phyloP scores from a whole-genome alignment of 2,888 invertebrate genomes.

The Leptopilina myrica region DNA sequence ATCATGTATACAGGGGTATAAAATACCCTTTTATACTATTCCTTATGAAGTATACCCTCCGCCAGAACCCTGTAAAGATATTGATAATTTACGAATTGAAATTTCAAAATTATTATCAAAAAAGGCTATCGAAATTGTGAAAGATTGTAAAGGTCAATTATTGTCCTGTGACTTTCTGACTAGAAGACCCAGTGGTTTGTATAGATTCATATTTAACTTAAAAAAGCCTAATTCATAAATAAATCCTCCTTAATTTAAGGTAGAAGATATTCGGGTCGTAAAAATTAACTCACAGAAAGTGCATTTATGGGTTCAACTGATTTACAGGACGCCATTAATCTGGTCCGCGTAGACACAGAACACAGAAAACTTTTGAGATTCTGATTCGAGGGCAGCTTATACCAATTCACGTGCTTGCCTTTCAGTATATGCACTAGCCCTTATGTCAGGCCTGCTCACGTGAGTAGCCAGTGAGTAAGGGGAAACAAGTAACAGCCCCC shows the following conservation, averaged over 20 bases:
- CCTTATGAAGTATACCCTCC: no score
- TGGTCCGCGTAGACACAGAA: not conserved
- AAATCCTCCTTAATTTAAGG: not conserved
- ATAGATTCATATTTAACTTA: conserved; percentile 50
- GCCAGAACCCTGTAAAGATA: no score
- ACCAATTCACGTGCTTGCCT: not conserved
- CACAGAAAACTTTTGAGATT: not conserved
- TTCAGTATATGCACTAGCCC: not conserved
- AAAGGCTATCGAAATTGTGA: no score
- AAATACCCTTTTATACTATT: no score
- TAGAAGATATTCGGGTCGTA: not conserved
- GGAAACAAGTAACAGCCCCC: no score
- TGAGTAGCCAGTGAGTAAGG: no score
- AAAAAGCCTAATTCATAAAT: conserved; percentile 47
- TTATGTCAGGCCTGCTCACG: no score
- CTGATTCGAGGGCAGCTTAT: not conserved
- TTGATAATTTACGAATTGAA: no score
- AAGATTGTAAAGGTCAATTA: conserved; percentile 35
- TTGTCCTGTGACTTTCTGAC: conserved; percentile 44
- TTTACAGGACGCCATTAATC: not conserved
- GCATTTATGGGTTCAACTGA: not conserved
- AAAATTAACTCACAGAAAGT: not conserved
- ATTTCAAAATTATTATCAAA: no score
- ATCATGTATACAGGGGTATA: no score
- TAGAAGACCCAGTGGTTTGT: conserved; percentile 45